These are phyloP conservation scores for Ametastegia equiseti DNA, from an alignment of 2,888 invertebrate species.

Conservation along the genomic window DNA sequence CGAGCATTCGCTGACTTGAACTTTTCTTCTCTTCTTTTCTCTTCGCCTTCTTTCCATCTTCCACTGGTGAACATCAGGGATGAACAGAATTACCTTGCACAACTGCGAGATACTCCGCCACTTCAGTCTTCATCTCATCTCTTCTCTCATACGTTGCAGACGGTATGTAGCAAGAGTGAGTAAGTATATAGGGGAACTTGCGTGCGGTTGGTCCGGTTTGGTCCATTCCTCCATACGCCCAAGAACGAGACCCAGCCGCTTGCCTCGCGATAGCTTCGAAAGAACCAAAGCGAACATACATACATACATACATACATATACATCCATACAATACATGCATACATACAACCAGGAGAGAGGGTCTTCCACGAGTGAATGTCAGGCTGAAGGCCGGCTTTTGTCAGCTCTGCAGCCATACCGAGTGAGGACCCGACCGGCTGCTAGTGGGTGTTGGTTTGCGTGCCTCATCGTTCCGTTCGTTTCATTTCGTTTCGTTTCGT, in stretches of 20 bases:
- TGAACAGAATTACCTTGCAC: slow-evolving; percentile 17
- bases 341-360: slow-evolving; percentile 52
- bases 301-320: slow-evolving; percentile 24
- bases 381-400: slow-evolving; percentile 75
- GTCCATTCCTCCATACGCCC: slow-evolving; percentile 56
- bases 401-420: slow-evolving; percentile 62
- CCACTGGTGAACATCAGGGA: not conserved
- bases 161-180: slow-evolving; percentile 51
- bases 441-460: slow-evolving; percentile 36
- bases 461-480: slow-evolving; percentile 29
- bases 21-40: not conserved
- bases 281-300: slow-evolving; percentile 33
- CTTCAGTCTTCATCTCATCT: too few species aligned
- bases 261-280: slow-evolving; percentile 53
- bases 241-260: too few species aligned
- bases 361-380: slow-evolving; percentile 74
- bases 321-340: too few species aligned
- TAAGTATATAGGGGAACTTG: slow-evolving; percentile 67
- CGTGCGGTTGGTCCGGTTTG: slow-evolving; percentile 63
- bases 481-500: too few species aligned
- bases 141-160: too few species aligned
- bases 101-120: not conserved
- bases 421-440: slow-evolving; percentile 38
- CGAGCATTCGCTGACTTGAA: slow-evolving; percentile 2
- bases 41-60: not conserved